These are phyloP conservation scores for Lophochroa leadbeateri DNA, from an alignment of 2,113 vertebrate species.

Conservation along the genomic window DNA sequence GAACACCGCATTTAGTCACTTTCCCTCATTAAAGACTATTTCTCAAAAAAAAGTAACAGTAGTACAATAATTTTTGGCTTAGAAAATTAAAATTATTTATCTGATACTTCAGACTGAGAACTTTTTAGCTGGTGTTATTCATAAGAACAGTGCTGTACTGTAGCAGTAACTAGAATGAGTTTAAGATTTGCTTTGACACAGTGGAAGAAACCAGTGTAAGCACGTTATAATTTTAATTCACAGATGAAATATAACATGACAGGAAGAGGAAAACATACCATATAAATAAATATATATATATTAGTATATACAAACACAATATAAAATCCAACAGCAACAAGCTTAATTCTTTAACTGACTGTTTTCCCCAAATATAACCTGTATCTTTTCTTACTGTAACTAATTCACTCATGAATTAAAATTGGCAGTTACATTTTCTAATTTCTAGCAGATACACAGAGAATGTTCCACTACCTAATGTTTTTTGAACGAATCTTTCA, in stretches of 20 bases:
- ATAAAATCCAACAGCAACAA: background rate
- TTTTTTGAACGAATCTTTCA: accelerated
- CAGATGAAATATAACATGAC: background rate
- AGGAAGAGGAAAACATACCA: background rate
- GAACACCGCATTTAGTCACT: background rate
- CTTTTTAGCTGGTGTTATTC: background rate
- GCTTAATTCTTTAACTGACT: background rate
- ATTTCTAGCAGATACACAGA: background rate
- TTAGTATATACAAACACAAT: background rate
- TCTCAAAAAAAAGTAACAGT: background rate
- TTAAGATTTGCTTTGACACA: background rate
- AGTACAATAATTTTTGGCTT: background rate
- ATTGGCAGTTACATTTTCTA: background rate
- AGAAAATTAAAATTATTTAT: background rate
- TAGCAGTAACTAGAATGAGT: background rate
- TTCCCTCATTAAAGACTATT: background rate
- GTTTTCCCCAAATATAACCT: background rate
- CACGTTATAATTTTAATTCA: background rate
- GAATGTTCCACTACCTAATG: background rate
- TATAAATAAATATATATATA: background rate
- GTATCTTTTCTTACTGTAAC: background rate
- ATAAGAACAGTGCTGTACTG: background rate
- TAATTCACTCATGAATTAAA: background rate
- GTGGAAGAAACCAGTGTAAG: background rate
- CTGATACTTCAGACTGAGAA: background rate